phyloP scores from a whole-genome alignment of 2,888 invertebrate species.

The Dryomyza anilis region DNA sequence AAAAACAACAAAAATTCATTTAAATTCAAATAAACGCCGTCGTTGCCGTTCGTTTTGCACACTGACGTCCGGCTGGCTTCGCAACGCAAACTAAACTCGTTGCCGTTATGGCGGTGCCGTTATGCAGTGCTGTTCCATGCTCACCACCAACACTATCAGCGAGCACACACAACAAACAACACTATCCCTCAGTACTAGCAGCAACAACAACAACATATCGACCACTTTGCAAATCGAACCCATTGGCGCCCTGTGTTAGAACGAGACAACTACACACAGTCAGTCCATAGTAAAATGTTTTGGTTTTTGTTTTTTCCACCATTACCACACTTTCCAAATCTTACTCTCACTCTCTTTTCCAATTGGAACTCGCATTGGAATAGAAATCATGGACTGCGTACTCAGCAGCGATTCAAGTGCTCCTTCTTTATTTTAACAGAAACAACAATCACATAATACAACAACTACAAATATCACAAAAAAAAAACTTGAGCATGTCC shows the following conservation, averaged over 20 bases:
- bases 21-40: too few species aligned
- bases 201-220: not conserved
- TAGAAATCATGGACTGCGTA: conserved; percentile 31
- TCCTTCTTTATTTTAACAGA: conserved; percentile 10
- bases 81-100: conserved; percentile 40
- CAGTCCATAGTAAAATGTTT: not conserved
- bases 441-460: not conserved
- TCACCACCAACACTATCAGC: too few species aligned
- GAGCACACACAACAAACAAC: too few species aligned
- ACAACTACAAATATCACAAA: not conserved
- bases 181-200: too few species aligned
- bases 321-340: not conserved
- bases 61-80: conserved; percentile 36
- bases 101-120: conserved; percentile 5
- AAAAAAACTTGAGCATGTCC: too few species aligned
- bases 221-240: not conserved
- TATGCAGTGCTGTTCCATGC: not conserved
- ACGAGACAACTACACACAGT: not conserved
- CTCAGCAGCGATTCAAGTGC: conserved; percentile 30
- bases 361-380: conserved; percentile 31
- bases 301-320: not conserved
- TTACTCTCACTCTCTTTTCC: conserved; percentile 29
- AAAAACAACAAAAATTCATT: too few species aligned
- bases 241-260: conserved; percentile 4
- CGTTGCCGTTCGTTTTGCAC: too few species aligned